Base-by-base conservation (phyloP, 2,888 invertebrate genomes). In the Heliconius erato region DNA sequence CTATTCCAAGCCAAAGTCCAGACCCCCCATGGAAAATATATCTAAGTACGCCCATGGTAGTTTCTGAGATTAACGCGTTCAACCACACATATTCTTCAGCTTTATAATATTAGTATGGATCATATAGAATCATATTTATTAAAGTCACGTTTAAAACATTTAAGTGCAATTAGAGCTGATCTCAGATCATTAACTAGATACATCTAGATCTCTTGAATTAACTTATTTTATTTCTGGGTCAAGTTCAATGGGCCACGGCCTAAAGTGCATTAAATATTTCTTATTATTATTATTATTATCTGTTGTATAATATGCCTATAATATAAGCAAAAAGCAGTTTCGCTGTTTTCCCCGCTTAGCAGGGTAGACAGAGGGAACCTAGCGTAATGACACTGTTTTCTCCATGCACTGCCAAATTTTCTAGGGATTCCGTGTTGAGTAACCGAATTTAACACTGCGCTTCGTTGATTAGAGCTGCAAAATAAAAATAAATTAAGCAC, bases 181-280 rank as follows among this genome's bases (percentile, higher is more conserved):
- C 72, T 72, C 16, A 26, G 16, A 19, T 72, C 26, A 9, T 72
- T 72, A 72, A 71, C 26, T 44, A 44, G 40, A 26, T 44, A 44
- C 7, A 71, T 71, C 44, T 71, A 71, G n/a, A 40, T 71, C n/a
- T 71, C 40, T 71, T 44, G 40, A 71, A 44, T 71, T 71, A 16
- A 44, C 40, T 71, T 19, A 12, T 26, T 68, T 68, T 68, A 28
- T 44, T 71, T 71, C 44, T 71, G 71, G 71, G 71, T 71, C 71
- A 71, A 71, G 44, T n/a, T 40, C 40, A 71, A 40, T 9, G 7
- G 71, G 44, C 14, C 71, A 71, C 40, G 71, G 44, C 23, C 44
- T 32, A 35, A 69, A 32, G 28, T 69, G 35, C 35, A 35, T 69
- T 40, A n/a, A 44, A 71, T 26, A 26, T 12, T 26, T 26, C 11